Evolutionary conservation across 2,113 vertebrate species (phyloP).

Genomic region (Heliornis fulica): DNA sequence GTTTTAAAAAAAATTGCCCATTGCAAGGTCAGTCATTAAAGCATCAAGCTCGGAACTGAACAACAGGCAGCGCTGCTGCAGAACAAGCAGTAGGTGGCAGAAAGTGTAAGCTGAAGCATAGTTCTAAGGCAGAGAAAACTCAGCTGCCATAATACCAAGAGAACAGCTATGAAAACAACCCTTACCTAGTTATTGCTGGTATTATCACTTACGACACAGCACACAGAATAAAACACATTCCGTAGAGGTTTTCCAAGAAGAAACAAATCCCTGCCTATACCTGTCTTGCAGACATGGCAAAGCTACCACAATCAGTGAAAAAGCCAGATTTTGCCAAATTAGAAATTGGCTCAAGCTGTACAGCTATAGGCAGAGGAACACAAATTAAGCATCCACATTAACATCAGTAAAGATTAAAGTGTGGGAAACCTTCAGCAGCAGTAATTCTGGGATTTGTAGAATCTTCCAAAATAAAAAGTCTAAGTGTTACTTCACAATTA

Average conservation of each 20-base stretch:
- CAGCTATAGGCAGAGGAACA: background rate
- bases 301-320: background rate
- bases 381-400: background rate
- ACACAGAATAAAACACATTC: background rate
- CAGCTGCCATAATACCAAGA: background rate
- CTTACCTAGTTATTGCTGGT: background rate
- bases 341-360: background rate
- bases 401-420: background rate
- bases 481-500: background rate
- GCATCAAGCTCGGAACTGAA: background rate
- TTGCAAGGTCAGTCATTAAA: background rate
- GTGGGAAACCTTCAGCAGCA: background rate
- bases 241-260: background rate
- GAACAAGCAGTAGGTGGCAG: background rate
- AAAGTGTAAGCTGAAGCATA: background rate
- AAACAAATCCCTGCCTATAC: background rate
- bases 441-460: background rate
- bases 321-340: background rate
- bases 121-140: background rate
- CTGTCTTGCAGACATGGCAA: background rate
- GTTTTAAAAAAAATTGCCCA: background rate
- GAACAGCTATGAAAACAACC: background rate
- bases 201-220: background rate
- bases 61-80: background rate
- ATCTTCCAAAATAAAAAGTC: background rate